Base-by-base conservation (phyloP, 2,797 vertebrate species). In the Merluccius polli region DNA sequence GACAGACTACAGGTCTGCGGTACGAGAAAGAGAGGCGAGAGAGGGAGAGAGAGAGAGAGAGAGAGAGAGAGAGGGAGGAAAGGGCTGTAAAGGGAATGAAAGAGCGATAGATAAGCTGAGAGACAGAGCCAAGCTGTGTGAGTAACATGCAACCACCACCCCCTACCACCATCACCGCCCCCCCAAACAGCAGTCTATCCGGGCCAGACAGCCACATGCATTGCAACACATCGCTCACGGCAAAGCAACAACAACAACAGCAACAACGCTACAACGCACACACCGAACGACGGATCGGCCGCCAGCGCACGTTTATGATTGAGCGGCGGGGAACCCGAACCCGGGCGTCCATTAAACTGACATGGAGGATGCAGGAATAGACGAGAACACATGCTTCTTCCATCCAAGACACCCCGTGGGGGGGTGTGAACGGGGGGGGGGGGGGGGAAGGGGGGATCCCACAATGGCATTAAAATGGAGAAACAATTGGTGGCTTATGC, bases 401-500 rank as follows among this genome's bases (percentile, higher is more conserved):
- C 36, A 18, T 79, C 79, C 63, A 38, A 69, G 15, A 77, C 21
- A n/a, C n/a, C n/a, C n/a, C n/a, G n/a, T n/a, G n/a, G n/a, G n/a
- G n/a, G n/a, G n/a, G n/a, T n/a, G n/a, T n/a, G n/a, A n/a, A n/a
- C n/a, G n/a, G n/a, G n/a, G n/a, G 15, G 76, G 48, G 79, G 2
- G 59, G 71, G 33, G 73, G 38, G 15, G 75, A 69, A 79, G 1
- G 52, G 72, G 44, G 73, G 36, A 75, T 81, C 75, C 83, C 67
- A 79, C 76, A 74, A 59, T 73, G 32, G 71, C 36, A 77, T 73
- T 67, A n/a, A 73, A 68, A 31, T 18, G 63, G 15, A 68, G 73
- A 75, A 79, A 89, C 81, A 84, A 83, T 77, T 74, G 67, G 73
- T 74, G 35, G 76, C 81, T 79, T 79, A 80, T 82, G 78, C 70